Evolutionary conservation across 2,888 invertebrate genomes (phyloP), one percentile per base, ranked within the genome.

Genomic region (Tenthredo amoena): DNA sequence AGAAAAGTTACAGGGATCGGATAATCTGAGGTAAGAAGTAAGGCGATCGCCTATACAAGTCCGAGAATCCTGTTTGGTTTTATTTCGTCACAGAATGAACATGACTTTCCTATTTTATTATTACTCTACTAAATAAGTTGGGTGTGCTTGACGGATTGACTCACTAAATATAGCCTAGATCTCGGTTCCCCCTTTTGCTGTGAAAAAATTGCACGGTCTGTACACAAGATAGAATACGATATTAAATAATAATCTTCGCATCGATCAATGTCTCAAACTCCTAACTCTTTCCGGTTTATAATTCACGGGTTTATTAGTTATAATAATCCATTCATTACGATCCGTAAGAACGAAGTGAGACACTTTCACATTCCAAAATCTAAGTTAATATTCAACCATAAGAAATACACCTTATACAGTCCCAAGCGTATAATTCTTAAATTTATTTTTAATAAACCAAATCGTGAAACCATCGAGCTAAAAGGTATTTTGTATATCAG

Each of bases 41-140:
- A 26, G 9, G 26, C 62, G 62, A 26, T 62, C 62, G 26, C 3
- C 26, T 62, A 26, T 62, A 62, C 26, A 18, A 34, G 7, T 71
- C 71, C 71, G 7, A 34, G 31, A 37, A 37, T 34, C 37, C 71
- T 34, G 71, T 7, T 37, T 71, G 34, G 18, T 37, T 71, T 71
- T 71, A 37, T 34, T 71, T 15, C 15, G 37, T 37, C 37, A 37
- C 7, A 18, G 34, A 37, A 71, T 71, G 71, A 71, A 71, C 37
- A 31, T 76, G 76, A 76, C 76, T 76, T 76, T 76, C 76, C 47
- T 47, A 47, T 47, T 76, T 71, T 21, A 76, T 76, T 76, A 76
- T 76, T 76, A 40, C 26, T 26, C 21, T 43, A 47, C 21, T 43
- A 47, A 76, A 76, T 47, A 76, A 76, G 6, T n/a, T 47, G 26